A percentile compares a stretch with the other conserved stretches of the same genome.
Evolutionary conservation across 2,113 vertebrate species (phyloP).

Genomic region (Myxocyprinus asiaticus): DNA sequence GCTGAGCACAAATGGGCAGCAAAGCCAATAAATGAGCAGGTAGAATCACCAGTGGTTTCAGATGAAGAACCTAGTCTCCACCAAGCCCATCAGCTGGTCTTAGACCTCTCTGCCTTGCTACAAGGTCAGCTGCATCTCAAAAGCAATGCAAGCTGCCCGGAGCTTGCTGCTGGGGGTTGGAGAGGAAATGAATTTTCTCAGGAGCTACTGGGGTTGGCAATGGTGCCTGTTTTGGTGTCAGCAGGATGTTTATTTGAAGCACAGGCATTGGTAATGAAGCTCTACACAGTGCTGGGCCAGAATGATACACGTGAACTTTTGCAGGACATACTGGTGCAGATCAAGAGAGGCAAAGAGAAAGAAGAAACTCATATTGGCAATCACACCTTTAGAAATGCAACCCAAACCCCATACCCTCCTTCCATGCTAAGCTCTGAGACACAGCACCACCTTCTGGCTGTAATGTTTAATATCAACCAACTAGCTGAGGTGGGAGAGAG

Average conservation of each 20-base stretch:
- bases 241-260: slow-evolving; percentile 73
- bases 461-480: slow-evolving; percentile 77
- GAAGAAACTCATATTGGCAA: not conserved
- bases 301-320: slow-evolving; percentile 69
- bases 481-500: slow-evolving; percentile 50
- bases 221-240: slow-evolving; percentile 76
- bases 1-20: not conserved
- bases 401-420: not conserved
- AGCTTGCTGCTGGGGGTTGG: slow-evolving; percentile 68
- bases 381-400: not conserved
- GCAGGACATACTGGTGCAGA: slow-evolving; percentile 32
- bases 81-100: slow-evolving; percentile 25
- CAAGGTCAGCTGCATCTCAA: slow-evolving; percentile 54
- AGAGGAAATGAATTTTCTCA: slow-evolving; percentile 68
- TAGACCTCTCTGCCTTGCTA: slow-evolving; percentile 56
- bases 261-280: slow-evolving; percentile 57
- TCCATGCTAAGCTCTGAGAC: not conserved
- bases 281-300: slow-evolving; percentile 70
- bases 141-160: slow-evolving; percentile 70
- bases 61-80: not conserved
- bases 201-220: slow-evolving; percentile 74
- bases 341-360: slow-evolving; percentile 23
- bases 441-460: slow-evolving; percentile 62
- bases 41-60: not conserved
- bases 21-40: not conserved